Evolutionary conservation across 2,113 vertebrate species (phyloP).

Genomic region (Epinephelus moara): DNA sequence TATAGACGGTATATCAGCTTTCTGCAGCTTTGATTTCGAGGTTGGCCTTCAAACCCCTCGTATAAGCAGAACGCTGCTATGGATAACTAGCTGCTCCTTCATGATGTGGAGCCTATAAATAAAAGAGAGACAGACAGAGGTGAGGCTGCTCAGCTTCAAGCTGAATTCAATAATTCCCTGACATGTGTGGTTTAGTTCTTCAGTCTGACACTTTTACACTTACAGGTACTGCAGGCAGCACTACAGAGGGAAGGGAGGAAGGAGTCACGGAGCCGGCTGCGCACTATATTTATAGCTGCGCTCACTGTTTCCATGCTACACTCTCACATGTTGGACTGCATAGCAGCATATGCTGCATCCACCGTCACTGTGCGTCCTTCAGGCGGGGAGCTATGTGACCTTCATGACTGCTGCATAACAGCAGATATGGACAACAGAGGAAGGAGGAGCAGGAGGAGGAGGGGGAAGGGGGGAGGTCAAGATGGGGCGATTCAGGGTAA

Average conservation of each 20-base stretch:
- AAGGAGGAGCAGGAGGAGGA: background rate
- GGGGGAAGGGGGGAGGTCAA: background rate
- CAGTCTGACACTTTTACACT: conserved; percentile 1
- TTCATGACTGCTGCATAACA: conserved; percentile 66
- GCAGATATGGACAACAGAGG: conserved; percentile 47
- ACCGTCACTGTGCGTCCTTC: conserved; percentile 51
- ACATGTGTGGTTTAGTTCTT: conserved; percentile 25
- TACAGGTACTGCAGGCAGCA: conserved; percentile 43
- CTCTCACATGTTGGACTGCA: conserved; percentile 63
- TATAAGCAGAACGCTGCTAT: background rate
- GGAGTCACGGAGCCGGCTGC: background rate
- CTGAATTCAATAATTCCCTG: conserved; percentile 33
- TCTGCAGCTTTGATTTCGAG: conserved; percentile 4
- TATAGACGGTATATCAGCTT: background rate
- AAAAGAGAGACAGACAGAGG: conserved; percentile 21
- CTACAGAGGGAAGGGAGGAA: conserved; percentile 10
- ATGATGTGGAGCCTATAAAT: conserved; percentile 34
- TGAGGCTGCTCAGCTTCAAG: conserved; percentile 24
- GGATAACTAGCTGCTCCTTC: conserved; percentile 11
- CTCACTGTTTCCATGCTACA: conserved; percentile 68
- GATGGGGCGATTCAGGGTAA: conserved; percentile 21
- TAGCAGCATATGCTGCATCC: conserved; percentile 59
- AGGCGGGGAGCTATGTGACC: conserved; percentile 46
- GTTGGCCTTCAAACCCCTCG: conserved; percentile 8
- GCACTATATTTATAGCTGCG: conserved; percentile 71